Conservation (phyloP, 2,888 invertebrate species). For the Cacoxenus indagator region DNA sequence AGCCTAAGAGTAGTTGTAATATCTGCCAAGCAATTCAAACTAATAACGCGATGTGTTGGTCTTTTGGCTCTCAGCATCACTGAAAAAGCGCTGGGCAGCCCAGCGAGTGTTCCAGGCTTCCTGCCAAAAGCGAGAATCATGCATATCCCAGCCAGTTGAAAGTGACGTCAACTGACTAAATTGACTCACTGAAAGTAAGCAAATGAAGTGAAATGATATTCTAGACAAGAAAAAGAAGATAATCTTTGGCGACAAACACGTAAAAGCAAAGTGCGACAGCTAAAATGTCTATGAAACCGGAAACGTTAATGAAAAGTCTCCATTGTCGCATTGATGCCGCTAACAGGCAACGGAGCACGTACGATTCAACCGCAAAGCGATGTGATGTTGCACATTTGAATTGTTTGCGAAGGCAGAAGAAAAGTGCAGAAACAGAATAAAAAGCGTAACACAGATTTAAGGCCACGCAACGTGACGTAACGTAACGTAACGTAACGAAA, state of each 20-base stretch:
- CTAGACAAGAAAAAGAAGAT: neutral
- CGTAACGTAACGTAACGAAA: neutral
- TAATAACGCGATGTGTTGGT: too few species aligned
- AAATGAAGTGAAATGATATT: too few species aligned
- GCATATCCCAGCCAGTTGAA: too few species aligned
- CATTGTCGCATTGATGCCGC: neutral
- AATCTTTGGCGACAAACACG: neutral
- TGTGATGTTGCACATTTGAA: neutral
- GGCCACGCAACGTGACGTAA: neutral
- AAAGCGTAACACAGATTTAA: neutral
- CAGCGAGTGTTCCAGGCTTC: too few species aligned
- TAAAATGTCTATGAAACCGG: neutral
- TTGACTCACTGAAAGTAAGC: too few species aligned
- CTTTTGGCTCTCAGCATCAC: too few species aligned
- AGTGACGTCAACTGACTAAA: too few species aligned
- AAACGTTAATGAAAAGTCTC: neutral
- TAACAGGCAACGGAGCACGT: neutral
- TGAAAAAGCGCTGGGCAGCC: too few species aligned
- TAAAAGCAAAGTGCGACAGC: neutral
- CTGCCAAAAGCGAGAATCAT: too few species aligned
- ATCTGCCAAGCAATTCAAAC: too few species aligned
- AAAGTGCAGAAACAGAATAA: neutral
- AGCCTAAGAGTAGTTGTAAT: too few species aligned
- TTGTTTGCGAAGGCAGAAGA: neutral
- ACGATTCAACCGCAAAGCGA: neutral